Evolutionary conservation across 2,888 invertebrate genomes (phyloP), one percentile per base, ranked within the genome.

Genomic region (Altica lythri): DNA sequence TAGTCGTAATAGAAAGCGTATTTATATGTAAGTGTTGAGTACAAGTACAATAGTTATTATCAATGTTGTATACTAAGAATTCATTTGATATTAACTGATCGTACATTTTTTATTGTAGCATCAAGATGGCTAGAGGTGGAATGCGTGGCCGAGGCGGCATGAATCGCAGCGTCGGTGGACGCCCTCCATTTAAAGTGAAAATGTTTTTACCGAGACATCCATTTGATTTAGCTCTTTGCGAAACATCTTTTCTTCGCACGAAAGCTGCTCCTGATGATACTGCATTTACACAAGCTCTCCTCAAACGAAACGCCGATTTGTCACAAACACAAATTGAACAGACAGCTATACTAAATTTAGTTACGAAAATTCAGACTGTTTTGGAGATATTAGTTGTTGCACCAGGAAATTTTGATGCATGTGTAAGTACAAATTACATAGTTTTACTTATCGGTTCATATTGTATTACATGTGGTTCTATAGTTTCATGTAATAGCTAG

Each of bases 311-410:
- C 71, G 82, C 88, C 17, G 96, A 98, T 73, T 81, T 99, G 54
- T 92, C 93, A 40, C 97, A 97, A 0, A 86, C 92, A 0, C 85
- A 95, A 0, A 84, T 87, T 1, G 97, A 98, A 69, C 95, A 96
- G 77, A 89, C 95, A 0, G 89, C 95, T 0, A 90, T 98, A 46
- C 84, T 93, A 19, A 95, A 93, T 76, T 82, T 99, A 12, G 93
- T 97, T 22, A 94, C 95, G 0, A 95, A 96, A 77, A 86, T 98
- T n/a, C 95, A 95, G 74, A 87, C 89, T 0, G 94, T 95, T 17
- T 79, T 98, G 48, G 98, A 98, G 73, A 95, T 93, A 74, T 78
- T 98, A 13, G 93, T 97, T 8, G 91, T 97, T 0, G 91, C 95
- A 0, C 96, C 97, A 0, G 95, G 93, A 18, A 88, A 87, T 57